phyloP scores from a whole-genome alignment of 2,888 invertebrate genomes.

The Rotaria socialis region DNA sequence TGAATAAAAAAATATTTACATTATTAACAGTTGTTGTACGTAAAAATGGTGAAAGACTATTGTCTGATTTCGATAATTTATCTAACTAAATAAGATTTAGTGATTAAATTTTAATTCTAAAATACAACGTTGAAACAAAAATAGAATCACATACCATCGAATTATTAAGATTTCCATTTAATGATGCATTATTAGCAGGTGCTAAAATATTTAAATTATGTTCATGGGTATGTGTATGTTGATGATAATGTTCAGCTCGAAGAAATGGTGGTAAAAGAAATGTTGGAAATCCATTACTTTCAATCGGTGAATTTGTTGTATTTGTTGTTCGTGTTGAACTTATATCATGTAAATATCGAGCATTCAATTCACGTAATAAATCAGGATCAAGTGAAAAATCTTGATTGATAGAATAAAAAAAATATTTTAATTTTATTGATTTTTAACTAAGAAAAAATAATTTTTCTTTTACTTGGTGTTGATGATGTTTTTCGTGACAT shows the following conservation, averaged over 20 bases:
- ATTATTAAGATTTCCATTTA: constrained; percentile 14
- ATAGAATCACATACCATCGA: not conserved
- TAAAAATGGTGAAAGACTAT: constrained; percentile 24
- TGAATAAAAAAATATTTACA: not conserved
- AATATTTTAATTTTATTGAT: not conserved
- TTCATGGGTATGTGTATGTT: constrained; percentile 37
- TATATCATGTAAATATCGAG: constrained; percentile 36
- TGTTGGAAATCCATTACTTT: not conserved
- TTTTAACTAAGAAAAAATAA: not conserved
- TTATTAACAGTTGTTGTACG: not conserved
- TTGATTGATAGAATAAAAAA: not conserved
- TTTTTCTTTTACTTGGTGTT: not conserved
- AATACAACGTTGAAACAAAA: too few relatives aligned
- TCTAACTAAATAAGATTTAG: not conserved
- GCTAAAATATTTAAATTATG: constrained; percentile 36
- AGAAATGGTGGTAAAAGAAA: constrained; percentile 20
- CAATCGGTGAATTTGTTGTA: not conserved
- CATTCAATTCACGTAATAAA: constrained; percentile 34
- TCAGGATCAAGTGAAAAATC: constrained; percentile 36
- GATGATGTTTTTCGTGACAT: constrained; percentile 13
- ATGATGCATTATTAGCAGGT: not conserved
- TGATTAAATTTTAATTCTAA: too few relatives aligned
- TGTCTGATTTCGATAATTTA: constrained; percentile 22
- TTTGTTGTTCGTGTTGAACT: not conserved
- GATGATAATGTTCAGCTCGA: constrained; percentile 37